Conservation (phyloP, 2,113 vertebrate species). For the Coregonus clupeaformis region DNA sequence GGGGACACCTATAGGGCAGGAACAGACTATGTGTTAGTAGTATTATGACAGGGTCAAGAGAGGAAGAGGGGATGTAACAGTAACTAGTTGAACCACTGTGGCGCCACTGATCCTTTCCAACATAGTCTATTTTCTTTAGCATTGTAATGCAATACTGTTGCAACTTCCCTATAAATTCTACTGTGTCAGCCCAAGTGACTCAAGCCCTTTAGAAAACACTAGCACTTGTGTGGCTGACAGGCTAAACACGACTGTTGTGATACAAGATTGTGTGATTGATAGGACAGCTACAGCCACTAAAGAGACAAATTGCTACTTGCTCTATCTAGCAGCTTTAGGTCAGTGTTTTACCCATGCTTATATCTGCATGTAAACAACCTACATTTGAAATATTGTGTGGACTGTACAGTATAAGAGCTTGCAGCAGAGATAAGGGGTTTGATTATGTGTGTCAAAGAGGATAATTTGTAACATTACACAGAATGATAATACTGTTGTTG, state of each 20-base stretch:
- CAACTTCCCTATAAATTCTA: conserved; percentile 68
- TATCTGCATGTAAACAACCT: neutral
- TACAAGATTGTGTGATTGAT: neutral
- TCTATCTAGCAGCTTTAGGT: neutral
- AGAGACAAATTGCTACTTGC: neutral
- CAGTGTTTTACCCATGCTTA: neutral
- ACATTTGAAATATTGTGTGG: neutral
- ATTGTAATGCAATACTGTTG: conserved; percentile 59
- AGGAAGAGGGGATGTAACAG: neutral
- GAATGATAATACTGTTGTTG: neutral
- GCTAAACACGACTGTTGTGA: neutral
- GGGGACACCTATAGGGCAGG: neutral
- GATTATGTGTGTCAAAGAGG: neutral
- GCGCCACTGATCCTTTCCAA: neutral
- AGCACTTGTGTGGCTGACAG: neutral
- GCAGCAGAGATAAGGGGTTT: neutral
- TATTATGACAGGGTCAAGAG: neutral
- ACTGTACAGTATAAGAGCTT: neutral
- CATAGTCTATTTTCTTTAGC: conserved; percentile 24
- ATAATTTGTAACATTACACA: neutral
- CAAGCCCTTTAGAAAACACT: conserved; percentile 31
- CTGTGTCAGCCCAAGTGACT: conserved; percentile 59
- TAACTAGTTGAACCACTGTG: neutral
- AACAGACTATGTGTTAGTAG: too few relatives aligned
- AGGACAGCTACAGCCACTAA: neutral